Percentiles rank a stretch among this genome's conserved stretches.
Conservation (phyloP, 2,113 vertebrate genomes). For the Apteryx mantelli region DNA sequence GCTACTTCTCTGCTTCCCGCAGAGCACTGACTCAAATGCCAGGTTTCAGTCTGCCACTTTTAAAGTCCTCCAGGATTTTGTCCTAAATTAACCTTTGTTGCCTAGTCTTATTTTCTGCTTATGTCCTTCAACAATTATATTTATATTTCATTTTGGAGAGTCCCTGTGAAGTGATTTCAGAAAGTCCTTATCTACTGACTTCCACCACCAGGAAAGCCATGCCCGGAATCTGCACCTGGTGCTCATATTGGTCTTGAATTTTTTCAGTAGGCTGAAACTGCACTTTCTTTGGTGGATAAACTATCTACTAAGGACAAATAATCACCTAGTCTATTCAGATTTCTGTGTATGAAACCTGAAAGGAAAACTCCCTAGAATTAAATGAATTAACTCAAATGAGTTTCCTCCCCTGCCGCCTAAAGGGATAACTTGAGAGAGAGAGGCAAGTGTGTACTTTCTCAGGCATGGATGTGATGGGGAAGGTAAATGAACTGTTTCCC, state of each 20-base stretch:
- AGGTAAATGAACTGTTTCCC: not conserved
- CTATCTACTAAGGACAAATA: not conserved
- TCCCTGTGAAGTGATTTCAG: not conserved
- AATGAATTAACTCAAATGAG: not conserved
- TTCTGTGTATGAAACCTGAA: not conserved
- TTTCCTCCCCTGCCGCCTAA: not conserved
- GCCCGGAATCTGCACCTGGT: not conserved
- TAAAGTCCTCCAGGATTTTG: not conserved
- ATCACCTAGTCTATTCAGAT: not conserved
- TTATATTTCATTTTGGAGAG: not conserved
- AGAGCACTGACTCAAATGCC: not conserved
- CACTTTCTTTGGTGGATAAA: not conserved
- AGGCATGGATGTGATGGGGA: not conserved
- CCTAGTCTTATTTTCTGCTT: not conserved
- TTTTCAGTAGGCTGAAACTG: not conserved
- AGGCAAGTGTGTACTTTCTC: not conserved
- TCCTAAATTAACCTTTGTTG: not conserved
- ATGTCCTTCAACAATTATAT: not conserved
- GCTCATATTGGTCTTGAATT: not conserved
- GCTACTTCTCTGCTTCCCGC: not conserved
- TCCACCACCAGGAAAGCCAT: not conserved
- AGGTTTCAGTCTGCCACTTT: not conserved
- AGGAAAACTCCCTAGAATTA: not conserved
- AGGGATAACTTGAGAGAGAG: not conserved
- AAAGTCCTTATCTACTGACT: not conserved